phyloP scores from a whole-genome alignment of 2,888 invertebrate genomes.

The Heliothis peltigera region DNA sequence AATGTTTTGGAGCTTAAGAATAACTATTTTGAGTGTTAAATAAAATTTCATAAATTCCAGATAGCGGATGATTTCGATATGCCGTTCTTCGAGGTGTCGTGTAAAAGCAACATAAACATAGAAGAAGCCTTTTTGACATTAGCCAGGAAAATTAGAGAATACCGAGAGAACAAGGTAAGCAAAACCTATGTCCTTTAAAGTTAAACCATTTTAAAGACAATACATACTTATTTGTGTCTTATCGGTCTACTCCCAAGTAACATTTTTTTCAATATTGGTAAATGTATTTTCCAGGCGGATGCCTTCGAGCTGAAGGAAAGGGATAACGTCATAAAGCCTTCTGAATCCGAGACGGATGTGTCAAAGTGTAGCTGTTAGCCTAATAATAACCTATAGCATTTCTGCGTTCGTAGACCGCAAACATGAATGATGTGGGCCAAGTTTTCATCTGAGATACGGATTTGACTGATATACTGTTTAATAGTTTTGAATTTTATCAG shows the following conservation, averaged over 20 bases:
- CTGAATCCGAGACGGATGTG: slow-evolving; percentile 86
- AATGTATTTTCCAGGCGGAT: slow-evolving; percentile 80
- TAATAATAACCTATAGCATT: slow-evolving; percentile 48
- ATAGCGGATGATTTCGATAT: slow-evolving; percentile 96
- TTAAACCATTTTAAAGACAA: no score
- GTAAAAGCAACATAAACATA: slow-evolving; percentile 96
- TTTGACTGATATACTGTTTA: slow-evolving; percentile 18
- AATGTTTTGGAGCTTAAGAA: no score
- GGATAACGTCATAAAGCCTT: slow-evolving; percentile 85
- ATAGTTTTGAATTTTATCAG: slow-evolving; percentile 4
- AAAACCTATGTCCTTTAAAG: neutral
- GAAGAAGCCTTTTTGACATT: slow-evolving; percentile 95
- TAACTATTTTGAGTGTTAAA: no score
- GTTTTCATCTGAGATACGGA: slow-evolving; percentile 53
- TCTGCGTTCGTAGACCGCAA: slow-evolving; percentile 54
- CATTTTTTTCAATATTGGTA: neutral
- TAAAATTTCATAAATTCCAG: no score
- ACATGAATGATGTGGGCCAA: slow-evolving; percentile 31
- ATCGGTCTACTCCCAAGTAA: no score
- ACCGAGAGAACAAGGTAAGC: slow-evolving; percentile 93
- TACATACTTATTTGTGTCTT: no score
- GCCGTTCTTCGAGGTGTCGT: slow-evolving; percentile 96
- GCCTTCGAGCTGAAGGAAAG: slow-evolving; percentile 87
- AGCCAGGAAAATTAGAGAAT: slow-evolving; percentile 95
- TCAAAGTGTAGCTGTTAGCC: slow-evolving; percentile 87